Percentiles rank a stretch among this genome's conserved stretches.
Evolutionary conservation across 2,113 vertebrate genomes (phyloP).

Genomic region (Telmatochromis bifrenatus): DNA sequence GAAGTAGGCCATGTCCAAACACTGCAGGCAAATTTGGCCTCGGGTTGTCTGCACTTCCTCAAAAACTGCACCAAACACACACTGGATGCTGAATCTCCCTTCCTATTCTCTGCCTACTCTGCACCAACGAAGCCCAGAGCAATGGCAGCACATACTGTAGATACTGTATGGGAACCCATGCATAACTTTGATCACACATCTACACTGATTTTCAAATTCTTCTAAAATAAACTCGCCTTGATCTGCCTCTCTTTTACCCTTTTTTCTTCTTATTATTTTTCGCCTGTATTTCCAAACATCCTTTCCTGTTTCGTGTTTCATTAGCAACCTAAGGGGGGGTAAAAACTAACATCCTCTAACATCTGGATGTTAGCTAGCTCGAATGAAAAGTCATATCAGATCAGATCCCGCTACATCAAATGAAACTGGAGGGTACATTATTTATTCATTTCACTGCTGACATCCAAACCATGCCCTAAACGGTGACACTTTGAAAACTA

Average conservation of each 20-base stretch:
- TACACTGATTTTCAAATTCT: neutral
- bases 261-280: neutral
- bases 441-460: slow-evolving; percentile 66
- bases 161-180: neutral
- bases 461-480: slow-evolving; percentile 62
- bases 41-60: slow-evolving; percentile 52
- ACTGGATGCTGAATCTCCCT: slow-evolving; percentile 1
- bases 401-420: slow-evolving; percentile 56
- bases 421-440: slow-evolving; percentile 60
- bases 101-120: slow-evolving; percentile 28
- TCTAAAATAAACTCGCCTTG: neutral
- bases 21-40: slow-evolving; percentile 51
- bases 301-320: slow-evolving; percentile 14
- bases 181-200: neutral
- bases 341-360: slow-evolving; percentile 10
- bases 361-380: slow-evolving; percentile 47
- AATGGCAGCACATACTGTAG: neutral
- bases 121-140: slow-evolving; percentile 22
- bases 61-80: slow-evolving; percentile 48
- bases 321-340: slow-evolving; percentile 12
- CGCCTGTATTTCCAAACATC: neutral
- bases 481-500: slow-evolving; percentile 60
- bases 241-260: neutral
- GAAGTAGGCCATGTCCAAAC: slow-evolving; percentile 65
- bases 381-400: slow-evolving; percentile 51